These are phyloP conservation scores for Gisinianus flammeolus DNA, from an alignment of 2,888 invertebrate genomes.

Conservation along the genomic window DNA sequence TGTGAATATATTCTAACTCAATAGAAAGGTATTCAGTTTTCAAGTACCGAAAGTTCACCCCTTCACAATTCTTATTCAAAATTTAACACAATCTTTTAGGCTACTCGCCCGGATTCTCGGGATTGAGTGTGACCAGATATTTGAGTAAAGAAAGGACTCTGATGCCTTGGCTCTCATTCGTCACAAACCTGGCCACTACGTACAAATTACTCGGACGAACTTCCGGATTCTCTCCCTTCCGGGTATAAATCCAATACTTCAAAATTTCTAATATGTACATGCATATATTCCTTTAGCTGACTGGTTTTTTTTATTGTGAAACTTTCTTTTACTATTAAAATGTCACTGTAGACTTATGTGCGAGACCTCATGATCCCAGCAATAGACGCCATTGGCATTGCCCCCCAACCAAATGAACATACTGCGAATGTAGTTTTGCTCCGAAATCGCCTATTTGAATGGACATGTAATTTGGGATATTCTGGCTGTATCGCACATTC, in stretches of 20 bases:
- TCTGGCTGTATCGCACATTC: conserved; percentile 44
- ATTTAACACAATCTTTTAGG: conserved; percentile 3
- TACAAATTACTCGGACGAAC: conserved; percentile 49
- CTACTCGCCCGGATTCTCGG: not conserved
- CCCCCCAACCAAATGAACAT: conserved; percentile 29
- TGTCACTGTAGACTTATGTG: conserved; percentile 51
- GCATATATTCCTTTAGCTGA: not conserved
- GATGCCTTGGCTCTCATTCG: conserved; percentile 51
- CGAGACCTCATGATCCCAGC: conserved; percentile 40
- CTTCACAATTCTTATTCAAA: too few species aligned
- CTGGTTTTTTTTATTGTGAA: not conserved
- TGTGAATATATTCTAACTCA: not conserved
- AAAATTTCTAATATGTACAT: not conserved
- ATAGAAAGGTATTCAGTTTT: not conserved
- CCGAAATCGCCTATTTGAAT: conserved; percentile 50
- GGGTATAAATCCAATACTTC: conserved; percentile 31
- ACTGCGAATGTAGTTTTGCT: conserved; percentile 45
- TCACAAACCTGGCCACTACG: conserved; percentile 50
- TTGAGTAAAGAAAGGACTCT: conserved; percentile 45
- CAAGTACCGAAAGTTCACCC: too few species aligned
- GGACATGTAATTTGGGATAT: conserved; percentile 50
- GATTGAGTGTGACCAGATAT: conserved; percentile 34
- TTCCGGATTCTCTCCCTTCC: conserved; percentile 42
- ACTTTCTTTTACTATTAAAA: not conserved
- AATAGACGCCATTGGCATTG: conserved; percentile 42